Percentiles rank a stretch among this genome's conserved stretches.
Evolutionary conservation across 1,140 invertebrate species (phyloP).

Genomic region (Drosophila sp.): DNA sequence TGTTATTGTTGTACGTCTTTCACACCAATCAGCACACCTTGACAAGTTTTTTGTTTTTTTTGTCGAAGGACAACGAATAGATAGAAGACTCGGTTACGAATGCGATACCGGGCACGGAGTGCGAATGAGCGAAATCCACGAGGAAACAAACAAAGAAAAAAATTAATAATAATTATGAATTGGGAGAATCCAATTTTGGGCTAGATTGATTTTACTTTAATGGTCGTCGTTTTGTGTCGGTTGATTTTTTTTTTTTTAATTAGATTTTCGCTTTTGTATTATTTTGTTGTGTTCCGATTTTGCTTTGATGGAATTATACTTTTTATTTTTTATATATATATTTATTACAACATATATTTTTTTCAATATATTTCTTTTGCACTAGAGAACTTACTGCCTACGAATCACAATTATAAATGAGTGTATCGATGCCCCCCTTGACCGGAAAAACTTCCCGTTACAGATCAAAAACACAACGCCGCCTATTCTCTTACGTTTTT

Average conservation of each 20-base stretch:
- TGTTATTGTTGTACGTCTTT: conserved; percentile 11
- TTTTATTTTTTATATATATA: conserved; percentile 40
- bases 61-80: conserved; percentile 5
- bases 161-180: background rate
- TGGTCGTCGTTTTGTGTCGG: conserved; percentile 24
- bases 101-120: conserved; percentile 10
- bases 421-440: conserved; percentile 32
- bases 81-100: conserved; percentile 7
- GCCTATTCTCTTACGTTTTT: conserved; percentile 34
- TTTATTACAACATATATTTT: conserved; percentile 11
- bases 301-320: conserved; percentile 50
- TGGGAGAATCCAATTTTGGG: background rate
- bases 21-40: too few species aligned
- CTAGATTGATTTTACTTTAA: conserved; percentile 19
- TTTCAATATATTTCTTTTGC: conserved; percentile 49
- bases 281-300: conserved; percentile 71
- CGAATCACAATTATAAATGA: conserved; percentile 79
- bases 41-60: conserved; percentile 6
- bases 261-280: conserved; percentile 46
- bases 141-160: background rate
- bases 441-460: conserved; percentile 36
- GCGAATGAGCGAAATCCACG: background rate
- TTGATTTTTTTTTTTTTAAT: conserved; percentile 45
- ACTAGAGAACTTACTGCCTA: conserved; percentile 79
- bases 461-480: conserved; percentile 40